These are phyloP conservation scores for Babylonia areolata DNA, from an alignment of 1,140 invertebrate genomes.

Conservation along the genomic window DNA sequence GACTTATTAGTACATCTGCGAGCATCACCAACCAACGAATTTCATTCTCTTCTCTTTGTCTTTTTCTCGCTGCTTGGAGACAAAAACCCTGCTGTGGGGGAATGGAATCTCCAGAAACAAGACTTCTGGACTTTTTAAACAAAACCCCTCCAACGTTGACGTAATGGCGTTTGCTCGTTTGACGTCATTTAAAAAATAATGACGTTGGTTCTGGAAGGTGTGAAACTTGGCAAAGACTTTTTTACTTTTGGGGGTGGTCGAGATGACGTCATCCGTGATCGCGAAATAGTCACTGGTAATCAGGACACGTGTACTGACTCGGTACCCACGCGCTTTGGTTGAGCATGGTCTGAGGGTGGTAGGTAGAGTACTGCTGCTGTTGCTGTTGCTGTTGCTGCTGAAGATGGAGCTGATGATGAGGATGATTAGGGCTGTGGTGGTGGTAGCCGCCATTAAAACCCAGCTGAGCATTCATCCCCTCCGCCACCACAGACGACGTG, in stretches of 20 bases:
- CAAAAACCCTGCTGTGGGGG: too few species aligned
- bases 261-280: not conserved
- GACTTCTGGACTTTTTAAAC: not conserved
- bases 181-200: not conserved
- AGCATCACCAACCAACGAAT: too few species aligned
- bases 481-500: not conserved
- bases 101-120: not conserved
- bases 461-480: constrained; percentile 6
- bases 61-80: too few species aligned
- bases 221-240: not conserved
- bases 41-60: too few species aligned
- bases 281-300: constrained; percentile 21
- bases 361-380: constrained; percentile 9
- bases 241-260: not conserved
- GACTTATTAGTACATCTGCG: too few species aligned
- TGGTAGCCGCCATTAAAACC: not conserved
- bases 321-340: constrained; percentile 29
- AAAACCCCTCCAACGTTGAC: not conserved
- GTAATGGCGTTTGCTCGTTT: not conserved
- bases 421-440: not conserved
- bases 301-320: constrained; percentile 17
- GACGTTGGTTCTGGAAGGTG: not conserved
- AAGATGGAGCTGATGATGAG: constrained; percentile 37
- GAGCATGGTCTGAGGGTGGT: not conserved
- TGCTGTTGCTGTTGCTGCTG: constrained; percentile 21